Evolutionary conservation across 2,113 vertebrate genomes (phyloP), one percentile per base, ranked within the genome.

Genomic region (Ranitomeya variabilis): DNA sequence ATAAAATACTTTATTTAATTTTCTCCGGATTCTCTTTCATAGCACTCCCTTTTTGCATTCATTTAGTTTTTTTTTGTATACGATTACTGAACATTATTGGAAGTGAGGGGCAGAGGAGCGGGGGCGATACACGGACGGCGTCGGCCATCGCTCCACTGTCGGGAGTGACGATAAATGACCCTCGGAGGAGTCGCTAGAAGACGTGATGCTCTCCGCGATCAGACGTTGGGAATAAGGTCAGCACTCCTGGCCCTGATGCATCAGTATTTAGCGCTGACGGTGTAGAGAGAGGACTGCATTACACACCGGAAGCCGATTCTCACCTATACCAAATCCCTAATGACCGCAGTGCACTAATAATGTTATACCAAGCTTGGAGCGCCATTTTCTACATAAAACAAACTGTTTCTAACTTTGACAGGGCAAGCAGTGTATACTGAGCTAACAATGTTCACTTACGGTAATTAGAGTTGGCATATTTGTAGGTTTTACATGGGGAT

Each of bases 1-100:
- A 87, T 94, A 94, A 95, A 94, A 94, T 91, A 90, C 89, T 87
- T 92, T 91, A 91, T 92, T 92, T 91, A 60, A 45, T 19, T 89
- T 92, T 90, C 86, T 7, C 0, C 87, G 90, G 55, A 89, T 91
- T 87, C 89, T 86, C 19, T 88, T 91, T 59, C 91, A 85, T 92
- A 52, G 55, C 77, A 84, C 87, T 90, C 90, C 91, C 37, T 91
- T 95, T 87, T 94, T 93, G 45, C 89, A 93, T 71, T 93, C 89
- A 87, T 91, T 83, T 92, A 1, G 26, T 93, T 85, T 82, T 37
- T 82, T 92, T 93, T 92, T 76, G 92, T 93, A 93, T 91, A 92
- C 92, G 91, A 91, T 93, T 94, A 91, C 84, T 83, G 83, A 88
- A 83, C 64, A 18, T 76, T 45, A 26, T 82, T 89, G 84, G 87